Percentiles rank a stretch among this genome's conserved stretches.
Evolutionary conservation across 2,797 vertebrate genomes (phyloP).

Genomic region (Scomberomorus guttatus): DNA sequence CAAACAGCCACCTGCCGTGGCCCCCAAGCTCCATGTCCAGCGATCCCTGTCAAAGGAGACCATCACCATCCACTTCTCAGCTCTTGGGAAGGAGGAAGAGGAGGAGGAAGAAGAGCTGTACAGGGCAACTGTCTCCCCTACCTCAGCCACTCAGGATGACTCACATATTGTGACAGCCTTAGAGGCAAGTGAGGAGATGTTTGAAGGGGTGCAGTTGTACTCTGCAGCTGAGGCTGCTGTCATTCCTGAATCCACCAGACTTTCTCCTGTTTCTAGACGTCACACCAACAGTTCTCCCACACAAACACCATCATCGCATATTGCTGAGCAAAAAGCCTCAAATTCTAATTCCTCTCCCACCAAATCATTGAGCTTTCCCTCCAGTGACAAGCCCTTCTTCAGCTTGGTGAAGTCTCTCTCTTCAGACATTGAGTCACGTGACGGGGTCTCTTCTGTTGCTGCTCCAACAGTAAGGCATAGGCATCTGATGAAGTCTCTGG

Average conservation of each 20-base stretch:
- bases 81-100: constrained; percentile 94
- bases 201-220: constrained; percentile 80
- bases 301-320: constrained; percentile 61
- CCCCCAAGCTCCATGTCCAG: constrained; percentile 94
- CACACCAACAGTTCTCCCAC: constrained; percentile 76
- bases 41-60: constrained; percentile 91
- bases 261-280: constrained; percentile 60
- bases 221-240: constrained; percentile 67
- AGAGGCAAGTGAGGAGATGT: constrained; percentile 95
- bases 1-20: constrained; percentile 84
- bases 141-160: constrained; percentile 83
- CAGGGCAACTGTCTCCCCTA: constrained; percentile 72
- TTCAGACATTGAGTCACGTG: constrained; percentile 91
- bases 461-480: constrained; percentile 86
- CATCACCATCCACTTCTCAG: constrained; percentile 97
- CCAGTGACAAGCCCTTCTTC: constrained; percentile 90
- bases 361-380: constrained; percentile 87
- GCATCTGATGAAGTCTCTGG: constrained; percentile 94
- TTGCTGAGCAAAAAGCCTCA: constrained; percentile 64
- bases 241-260: constrained; percentile 58
- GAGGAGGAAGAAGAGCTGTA: constrained; percentile 91
- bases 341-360: constrained; percentile 85
- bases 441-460: constrained; percentile 69
- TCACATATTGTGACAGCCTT: constrained; percentile 91
- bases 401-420: constrained; percentile 93